Conservation (phyloP, 2,113 vertebrate species). For the Centropus unirufus region DNA sequence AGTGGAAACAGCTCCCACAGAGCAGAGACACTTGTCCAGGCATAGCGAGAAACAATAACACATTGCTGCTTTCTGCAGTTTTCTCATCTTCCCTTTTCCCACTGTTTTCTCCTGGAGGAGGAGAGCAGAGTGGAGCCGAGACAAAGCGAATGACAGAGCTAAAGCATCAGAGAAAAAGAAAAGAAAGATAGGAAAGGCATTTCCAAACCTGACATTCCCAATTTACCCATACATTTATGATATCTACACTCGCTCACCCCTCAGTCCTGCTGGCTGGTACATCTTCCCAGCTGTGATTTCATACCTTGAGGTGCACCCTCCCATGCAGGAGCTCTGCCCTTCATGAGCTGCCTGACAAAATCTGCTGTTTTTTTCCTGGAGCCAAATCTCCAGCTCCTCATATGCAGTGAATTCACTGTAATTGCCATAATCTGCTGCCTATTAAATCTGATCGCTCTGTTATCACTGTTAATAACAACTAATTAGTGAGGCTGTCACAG, state of each 20-base stretch:
- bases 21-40: not conserved
- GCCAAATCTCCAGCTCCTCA: not conserved
- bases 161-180: not conserved
- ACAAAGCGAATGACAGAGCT: not conserved
- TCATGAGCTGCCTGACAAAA: accelerated
- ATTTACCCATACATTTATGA: not conserved
- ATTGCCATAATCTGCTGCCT: slow-evolving; percentile 31
- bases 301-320: not conserved
- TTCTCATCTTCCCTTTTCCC: not conserved
- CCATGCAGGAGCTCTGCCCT: not conserved
- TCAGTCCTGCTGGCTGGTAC: not conserved
- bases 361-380: not conserved
- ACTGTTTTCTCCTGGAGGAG: not conserved
- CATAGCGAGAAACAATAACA: not conserved
- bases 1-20: not conserved
- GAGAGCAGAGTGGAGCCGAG: not conserved
- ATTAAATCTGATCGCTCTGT: slow-evolving; percentile 46
- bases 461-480: slow-evolving; percentile 59
- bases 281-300: not conserved
- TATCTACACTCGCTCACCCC: accelerated
- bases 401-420: not conserved
- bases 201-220: not conserved
- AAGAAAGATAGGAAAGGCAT: not conserved
- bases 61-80: not conserved
- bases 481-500: slow-evolving; percentile 49